A percentile compares a stretch with the other conserved stretches of the same genome.
Conservation (phyloP, 2,797 vertebrate genomes). For the Chanos chanos region DNA sequence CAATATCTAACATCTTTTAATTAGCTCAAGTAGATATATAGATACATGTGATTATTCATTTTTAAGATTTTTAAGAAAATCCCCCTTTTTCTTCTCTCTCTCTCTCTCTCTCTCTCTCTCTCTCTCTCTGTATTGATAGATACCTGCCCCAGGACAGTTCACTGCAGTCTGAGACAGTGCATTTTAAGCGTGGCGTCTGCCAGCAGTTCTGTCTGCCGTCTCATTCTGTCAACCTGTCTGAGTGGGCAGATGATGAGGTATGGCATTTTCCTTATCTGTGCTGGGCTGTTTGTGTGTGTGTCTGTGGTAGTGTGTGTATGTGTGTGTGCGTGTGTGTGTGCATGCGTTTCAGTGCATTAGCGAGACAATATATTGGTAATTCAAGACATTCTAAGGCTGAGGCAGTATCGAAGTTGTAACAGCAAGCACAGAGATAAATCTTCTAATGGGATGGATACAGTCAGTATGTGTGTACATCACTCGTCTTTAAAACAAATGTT, state of each 20-base stretch:
- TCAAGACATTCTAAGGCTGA: too few relatives aligned
- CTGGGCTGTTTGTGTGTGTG: neutral
- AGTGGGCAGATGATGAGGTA: slow-evolving; percentile 97
- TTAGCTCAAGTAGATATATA: too few relatives aligned
- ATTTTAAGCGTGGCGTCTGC: slow-evolving; percentile 91
- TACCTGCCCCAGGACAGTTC: slow-evolving; percentile 90
- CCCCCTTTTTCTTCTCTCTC: neutral
- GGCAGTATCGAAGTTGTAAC: too few relatives aligned
- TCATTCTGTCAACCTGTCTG: slow-evolving; percentile 90
- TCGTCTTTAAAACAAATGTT: too few relatives aligned
- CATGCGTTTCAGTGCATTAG: neutral
- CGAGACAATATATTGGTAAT: too few relatives aligned
- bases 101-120: slow-evolving; percentile 15
- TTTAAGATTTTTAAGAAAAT: neutral
- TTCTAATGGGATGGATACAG: neutral
- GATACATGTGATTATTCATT: neutral
- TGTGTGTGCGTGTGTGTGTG: neutral
- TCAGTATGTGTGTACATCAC: neutral
- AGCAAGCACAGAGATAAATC: too few relatives aligned
- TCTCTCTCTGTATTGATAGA: slow-evolving; percentile 58
- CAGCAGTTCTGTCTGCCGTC: slow-evolving; percentile 97
- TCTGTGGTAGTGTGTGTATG: neutral
- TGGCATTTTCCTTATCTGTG: too few relatives aligned
- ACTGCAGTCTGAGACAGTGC: slow-evolving; percentile 93
- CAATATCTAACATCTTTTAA: too few relatives aligned